phyloP scores from a whole-genome alignment of 2,797 vertebrate genomes.

The Tauraco hartlaubi region DNA sequence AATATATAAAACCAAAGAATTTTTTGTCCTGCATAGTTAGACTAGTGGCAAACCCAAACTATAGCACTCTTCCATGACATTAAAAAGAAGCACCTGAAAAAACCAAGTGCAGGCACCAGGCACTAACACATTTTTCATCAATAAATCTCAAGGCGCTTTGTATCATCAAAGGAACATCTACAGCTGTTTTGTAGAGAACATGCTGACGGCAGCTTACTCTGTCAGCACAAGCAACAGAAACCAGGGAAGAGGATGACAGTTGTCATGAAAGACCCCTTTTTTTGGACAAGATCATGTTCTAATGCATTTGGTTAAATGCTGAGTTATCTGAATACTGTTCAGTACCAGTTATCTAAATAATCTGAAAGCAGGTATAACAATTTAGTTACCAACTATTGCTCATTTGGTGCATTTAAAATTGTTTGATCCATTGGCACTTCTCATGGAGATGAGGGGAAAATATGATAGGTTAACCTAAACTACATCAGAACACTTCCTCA shows the following conservation, averaged over 20 bases:
- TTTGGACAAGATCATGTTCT: neutral
- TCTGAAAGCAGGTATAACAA: neutral
- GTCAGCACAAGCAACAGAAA: neutral
- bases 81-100: neutral
- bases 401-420: neutral
- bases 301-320: neutral
- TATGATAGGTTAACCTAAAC: neutral
- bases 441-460: neutral
- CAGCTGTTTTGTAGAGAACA: neutral
- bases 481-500: neutral
- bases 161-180: neutral
- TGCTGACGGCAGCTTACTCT: neutral
- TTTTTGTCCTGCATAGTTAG: neutral
- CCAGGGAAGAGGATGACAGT: neutral
- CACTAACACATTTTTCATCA: neutral
- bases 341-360: neutral
- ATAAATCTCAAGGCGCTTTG: neutral
- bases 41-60: neutral
- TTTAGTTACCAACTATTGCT: neutral
- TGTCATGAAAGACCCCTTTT: neutral
- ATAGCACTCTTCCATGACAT: neutral
- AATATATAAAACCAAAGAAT: neutral
- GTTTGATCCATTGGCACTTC: neutral
- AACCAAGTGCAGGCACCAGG: neutral
- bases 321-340: neutral